Evolutionary conservation across 2,888 invertebrate genomes (phyloP).

Genomic region (Cancer borealis): DNA sequence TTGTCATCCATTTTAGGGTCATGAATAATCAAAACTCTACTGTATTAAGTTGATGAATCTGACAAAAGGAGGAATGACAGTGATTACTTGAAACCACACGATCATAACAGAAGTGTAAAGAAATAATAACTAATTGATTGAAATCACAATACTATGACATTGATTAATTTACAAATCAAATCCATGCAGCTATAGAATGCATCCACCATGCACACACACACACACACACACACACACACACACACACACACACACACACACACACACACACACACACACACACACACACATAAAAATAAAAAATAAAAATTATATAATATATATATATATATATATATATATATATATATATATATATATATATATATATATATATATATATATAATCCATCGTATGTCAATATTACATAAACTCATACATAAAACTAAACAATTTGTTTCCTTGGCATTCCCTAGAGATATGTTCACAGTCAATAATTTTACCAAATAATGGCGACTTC

Average conservation of each 20-base stretch:
- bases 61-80: background rate
- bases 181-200: background rate
- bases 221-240: background rate
- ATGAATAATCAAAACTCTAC: background rate
- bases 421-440: background rate
- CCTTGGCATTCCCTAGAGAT: slow-evolving; percentile 8
- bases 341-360: background rate
- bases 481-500: slow-evolving; percentile 14
- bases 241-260: background rate
- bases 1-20: background rate
- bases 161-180: background rate
- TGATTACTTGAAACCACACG: background rate
- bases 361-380: background rate
- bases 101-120: background rate
- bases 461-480: slow-evolving; percentile 8
- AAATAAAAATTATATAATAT: background rate
- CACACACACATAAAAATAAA: slow-evolving; percentile 16
- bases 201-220: background rate
- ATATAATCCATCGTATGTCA: background rate
- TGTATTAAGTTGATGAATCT: background rate
- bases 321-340: background rate
- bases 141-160: background rate
- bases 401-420: background rate
- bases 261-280: background rate
- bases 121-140: background rate